Base-by-base conservation (phyloP, 2,113 vertebrate species). In the Todiramphus saurophagus region DNA sequence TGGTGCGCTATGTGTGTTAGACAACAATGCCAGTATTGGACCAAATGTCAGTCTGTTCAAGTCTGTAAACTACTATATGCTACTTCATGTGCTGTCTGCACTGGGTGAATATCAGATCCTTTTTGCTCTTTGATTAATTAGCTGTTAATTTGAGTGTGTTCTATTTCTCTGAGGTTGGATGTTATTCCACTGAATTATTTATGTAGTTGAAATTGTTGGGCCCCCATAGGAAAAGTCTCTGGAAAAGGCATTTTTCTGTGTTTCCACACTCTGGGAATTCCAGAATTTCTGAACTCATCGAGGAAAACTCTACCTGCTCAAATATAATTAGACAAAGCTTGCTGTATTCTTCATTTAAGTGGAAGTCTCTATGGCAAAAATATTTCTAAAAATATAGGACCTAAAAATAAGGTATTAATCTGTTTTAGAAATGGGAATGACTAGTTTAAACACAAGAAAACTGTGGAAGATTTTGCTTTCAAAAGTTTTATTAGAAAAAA, bases 21-120 rank as follows among this genome's bases (percentile, higher is more conserved):
- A 23, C 33, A 74, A 15, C 3, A 51, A 20, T 0, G 0, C 9
- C 0, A 0, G 10, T 63, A 27, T 41, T 30, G 51, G 41, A 27
- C 3, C 37, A 37, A 68, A 64, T 15, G 9, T 12, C 67, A 11
- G 4, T 41, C 44, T 87, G 33, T 16, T 59, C 16, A 60, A 67
- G 9, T 5, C 41, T 78, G 11, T 27, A 35, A 94, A 81, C 27
- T 79, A 28, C 51, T 53, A 16, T 28, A 28, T 53, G 44, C n/a
- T 58, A 5, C 31, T 77, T 78, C 16, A 27, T 44, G 19, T 37
- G 10, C 12, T 83, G 10, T 44, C 56, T 87, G 28, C 7, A 20
- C 8, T 30, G n/a, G 7, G 6, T 55, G 50, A 68, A n/a, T 39
- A n/a, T 13, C n/a, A 67, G n/a, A 19, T 25, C 8, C 8, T 44